Conservation (phyloP, 2,113 vertebrate genomes). For the Pluvianellus socialis region DNA sequence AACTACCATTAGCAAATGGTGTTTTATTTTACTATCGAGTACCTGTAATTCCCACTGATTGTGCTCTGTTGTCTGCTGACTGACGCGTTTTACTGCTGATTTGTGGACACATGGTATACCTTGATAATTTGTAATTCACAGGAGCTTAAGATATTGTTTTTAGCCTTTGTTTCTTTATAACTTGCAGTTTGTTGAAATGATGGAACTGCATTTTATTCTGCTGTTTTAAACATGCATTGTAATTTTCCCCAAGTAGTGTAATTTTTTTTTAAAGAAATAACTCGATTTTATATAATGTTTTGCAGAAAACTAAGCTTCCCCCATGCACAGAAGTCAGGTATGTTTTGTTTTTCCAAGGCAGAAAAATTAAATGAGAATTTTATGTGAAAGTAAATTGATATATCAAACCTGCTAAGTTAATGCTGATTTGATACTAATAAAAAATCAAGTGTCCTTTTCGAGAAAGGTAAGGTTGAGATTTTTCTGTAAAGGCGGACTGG, state of each 20-base stretch:
- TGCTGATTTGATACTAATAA: background rate
- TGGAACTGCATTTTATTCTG: background rate
- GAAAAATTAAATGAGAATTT: background rate
- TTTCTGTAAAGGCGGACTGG: background rate
- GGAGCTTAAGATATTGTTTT: background rate
- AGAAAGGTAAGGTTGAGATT: background rate
- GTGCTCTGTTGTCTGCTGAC: background rate
- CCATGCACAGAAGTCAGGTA: background rate
- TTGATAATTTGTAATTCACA: background rate
- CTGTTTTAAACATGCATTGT: background rate
- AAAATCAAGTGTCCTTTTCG: background rate
- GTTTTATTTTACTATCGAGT: background rate
- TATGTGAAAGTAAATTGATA: background rate
- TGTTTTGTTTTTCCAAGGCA: background rate
- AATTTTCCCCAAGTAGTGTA: background rate
- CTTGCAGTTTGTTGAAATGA: background rate
- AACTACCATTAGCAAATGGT: background rate
- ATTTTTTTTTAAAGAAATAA: background rate
- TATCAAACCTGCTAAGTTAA: background rate
- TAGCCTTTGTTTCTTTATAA: background rate
- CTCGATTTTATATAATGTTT: background rate
- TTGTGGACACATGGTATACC: background rate
- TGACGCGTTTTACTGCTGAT: rapidly evolving
- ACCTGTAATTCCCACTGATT: background rate
- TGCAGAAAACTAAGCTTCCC: background rate